Evolutionary conservation across 2,797 vertebrate genomes (phyloP).

Genomic region (Pempheris klunzingeri): DNA sequence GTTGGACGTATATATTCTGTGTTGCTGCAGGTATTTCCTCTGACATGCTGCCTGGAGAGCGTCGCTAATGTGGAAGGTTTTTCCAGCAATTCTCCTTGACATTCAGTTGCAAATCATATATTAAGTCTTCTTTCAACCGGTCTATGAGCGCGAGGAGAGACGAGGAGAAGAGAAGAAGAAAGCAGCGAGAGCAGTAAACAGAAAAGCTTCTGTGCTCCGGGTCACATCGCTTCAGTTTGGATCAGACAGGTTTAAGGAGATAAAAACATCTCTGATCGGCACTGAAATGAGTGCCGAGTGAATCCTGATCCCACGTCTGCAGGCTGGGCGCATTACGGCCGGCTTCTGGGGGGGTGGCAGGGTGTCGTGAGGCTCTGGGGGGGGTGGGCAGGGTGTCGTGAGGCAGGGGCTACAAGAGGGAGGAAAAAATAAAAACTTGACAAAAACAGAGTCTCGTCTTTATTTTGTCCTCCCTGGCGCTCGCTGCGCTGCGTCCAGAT

Average conservation of each 20-base stretch:
- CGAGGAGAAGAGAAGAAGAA: no score
- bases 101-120: no score
- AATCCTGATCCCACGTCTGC: neutral
- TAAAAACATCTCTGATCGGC: conserved; percentile 1
- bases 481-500: conserved; percentile 55
- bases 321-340: neutral
- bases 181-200: neutral
- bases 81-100: no score
- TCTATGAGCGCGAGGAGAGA: no score
- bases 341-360: neutral
- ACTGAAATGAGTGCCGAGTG: neutral
- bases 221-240: no score
- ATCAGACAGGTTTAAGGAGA: neutral
- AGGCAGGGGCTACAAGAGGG: neutral
- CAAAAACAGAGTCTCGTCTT: conserved; percentile 34
- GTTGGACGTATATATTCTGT: no score
- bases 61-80: no score
- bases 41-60: no score
- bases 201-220: neutral
- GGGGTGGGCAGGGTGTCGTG: neutral
- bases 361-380: neutral
- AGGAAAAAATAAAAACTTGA: neutral
- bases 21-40: no score
- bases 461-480: conserved; percentile 24
- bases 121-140: no score